Base-by-base conservation (phyloP, 2,113 vertebrate genomes). In the Oncorhynchus clarkii region DNA sequence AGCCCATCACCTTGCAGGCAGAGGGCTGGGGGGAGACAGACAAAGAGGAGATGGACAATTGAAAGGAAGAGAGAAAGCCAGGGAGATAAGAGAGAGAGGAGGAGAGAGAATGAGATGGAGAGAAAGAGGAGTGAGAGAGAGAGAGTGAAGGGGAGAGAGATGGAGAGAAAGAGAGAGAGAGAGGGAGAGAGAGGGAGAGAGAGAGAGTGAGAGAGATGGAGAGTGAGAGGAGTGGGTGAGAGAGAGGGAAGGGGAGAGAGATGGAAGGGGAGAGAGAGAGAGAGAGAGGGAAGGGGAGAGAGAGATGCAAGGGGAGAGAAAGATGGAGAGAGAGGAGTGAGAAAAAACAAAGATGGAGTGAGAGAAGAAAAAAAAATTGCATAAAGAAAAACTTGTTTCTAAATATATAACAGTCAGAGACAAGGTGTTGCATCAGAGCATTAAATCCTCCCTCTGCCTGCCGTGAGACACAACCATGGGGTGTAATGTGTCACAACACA, bases 1-100 rank as follows among this genome's bases (percentile, higher is more conserved):
- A 99, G 90, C 97, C 97, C 97, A 99, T 99, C 78, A 87, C 78
- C 86, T 14, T 77, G 89, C 85, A 65, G 20, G 27, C 9, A 77
- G 20, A 70, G 59, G 66, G 39, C 77, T 5, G 51, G 51, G 16
- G 51, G 51, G 13, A 54, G 16, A 51, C 14, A 16, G 2, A 51
- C 24, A 78, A 62, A 72, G 74, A 16, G 48, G 26, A n/a, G 16
- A 51, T 64, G 8, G 67, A 34, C 31, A 34, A 54, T 13, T 54
- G 8, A 14, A 54, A 57, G 74, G 5, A 20, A 31, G 24, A 73
- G 45, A 78, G 39, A 78, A 7, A 31, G n/a, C 13, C 9, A 70
- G 54, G 70, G 13, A 34, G 34, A 34, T 45, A 11, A 75, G 24
- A 22, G 39, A 27, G 18, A 34, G 49, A 57, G 34, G 34, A 20